A percentile compares a stretch with the other conserved stretches of the same genome.
Conservation (phyloP, 2,888 invertebrate species). For the Phania funesta region DNA sequence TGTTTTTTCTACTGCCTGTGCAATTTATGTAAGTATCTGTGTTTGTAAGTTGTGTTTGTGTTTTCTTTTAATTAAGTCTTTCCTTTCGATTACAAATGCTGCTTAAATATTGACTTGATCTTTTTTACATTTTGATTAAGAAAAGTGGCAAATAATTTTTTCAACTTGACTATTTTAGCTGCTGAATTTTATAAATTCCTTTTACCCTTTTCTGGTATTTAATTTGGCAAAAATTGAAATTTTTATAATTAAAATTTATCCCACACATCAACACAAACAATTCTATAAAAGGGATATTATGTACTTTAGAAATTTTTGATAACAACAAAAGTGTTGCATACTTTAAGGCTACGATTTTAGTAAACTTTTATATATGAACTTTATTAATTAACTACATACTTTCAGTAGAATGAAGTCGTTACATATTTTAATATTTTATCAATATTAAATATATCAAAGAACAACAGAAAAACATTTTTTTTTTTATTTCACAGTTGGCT, state of each 20-base stretch:
- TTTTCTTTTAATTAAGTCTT: constrained; percentile 59
- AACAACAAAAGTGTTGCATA: not conserved
- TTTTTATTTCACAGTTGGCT: too few relatives aligned
- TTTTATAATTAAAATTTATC: too few relatives aligned
- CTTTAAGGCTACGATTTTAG: not conserved
- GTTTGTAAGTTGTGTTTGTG: not conserved
- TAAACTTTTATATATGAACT: too few relatives aligned
- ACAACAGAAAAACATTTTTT: too few relatives aligned
- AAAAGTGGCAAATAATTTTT: not conserved
- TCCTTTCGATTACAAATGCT: constrained; percentile 36
- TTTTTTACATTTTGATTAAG: constrained; percentile 42
- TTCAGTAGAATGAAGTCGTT: too few relatives aligned
- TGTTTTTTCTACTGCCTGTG: not conserved
- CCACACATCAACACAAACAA: too few relatives aligned
- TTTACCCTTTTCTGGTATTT: not conserved
- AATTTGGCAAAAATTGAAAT: too few relatives aligned
- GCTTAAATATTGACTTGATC: constrained; percentile 46
- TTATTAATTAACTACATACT: too few relatives aligned
- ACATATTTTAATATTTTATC: too few relatives aligned
- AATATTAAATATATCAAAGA: too few relatives aligned
- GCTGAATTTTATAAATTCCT: not conserved
- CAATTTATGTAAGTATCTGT: not conserved
- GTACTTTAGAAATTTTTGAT: not conserved
- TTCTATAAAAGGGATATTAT: too few relatives aligned
- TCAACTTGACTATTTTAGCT: not conserved